Evolutionary conservation across 2,888 invertebrate genomes (phyloP), one percentile per base, ranked within the genome.

Genomic region (Protophormia terraenovae): DNA sequence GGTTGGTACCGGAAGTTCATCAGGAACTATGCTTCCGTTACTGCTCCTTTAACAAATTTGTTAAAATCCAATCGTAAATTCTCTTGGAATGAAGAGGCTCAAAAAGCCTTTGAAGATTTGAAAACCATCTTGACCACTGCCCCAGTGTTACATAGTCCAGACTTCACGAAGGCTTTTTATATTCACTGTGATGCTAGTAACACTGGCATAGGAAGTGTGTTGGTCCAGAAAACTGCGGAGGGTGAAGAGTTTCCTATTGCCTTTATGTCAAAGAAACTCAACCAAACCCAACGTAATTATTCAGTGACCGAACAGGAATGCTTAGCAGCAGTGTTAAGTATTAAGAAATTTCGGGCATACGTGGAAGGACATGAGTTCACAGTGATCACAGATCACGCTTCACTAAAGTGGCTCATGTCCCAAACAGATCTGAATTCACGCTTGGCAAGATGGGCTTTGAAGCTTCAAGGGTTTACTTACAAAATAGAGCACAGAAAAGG

Each of bases 1-100:
- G 86, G 88, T 5, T 88, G 87, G 85, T 86, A 86, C 55, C 29
- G 86, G 1, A 58, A 86, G 10, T 87, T 86, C 45, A 81, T 87
- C 1, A 32, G 12, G n/a, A 80, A 84, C 38, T 86, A 60, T 67
- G 85, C 87, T 3, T 24, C 80, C 2, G 14, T 86, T 0, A 83
- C 87, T 0, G 64, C 84, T 0, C 84, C 84, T 2, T 60, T 87
- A 27, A 85, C 86, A 1, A 58, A 88, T 32, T 45, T 81, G 1
- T 66, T 86, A 8, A 84, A 81, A 14, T 62, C 41, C 12, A 73
- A 55, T 4, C 71, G 64, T 32, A 60, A 62, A 8, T 86, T 83
- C 62, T 24, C 6, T 1, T 83, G 83, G 47, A 82, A 5, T 19
- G 72, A 60, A 5, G 50, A 76, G 19, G 76, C 79, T 2, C 53